Percentiles rank a stretch among this genome's conserved stretches.
phyloP scores from a whole-genome alignment of 2,888 invertebrate genomes.

The Esperia sulphurella region DNA sequence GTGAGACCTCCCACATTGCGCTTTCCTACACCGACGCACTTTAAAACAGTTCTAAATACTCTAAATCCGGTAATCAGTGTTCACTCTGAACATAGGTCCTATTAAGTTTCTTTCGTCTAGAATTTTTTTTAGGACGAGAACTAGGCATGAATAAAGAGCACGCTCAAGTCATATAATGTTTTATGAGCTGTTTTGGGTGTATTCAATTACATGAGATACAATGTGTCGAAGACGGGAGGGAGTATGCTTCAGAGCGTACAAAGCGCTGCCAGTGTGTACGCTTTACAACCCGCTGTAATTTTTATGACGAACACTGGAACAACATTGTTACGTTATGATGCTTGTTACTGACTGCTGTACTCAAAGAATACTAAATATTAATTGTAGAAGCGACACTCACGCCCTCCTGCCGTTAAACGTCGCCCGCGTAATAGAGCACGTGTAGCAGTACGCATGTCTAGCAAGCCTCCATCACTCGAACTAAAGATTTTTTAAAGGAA shows the following conservation, averaged over 20 bases:
- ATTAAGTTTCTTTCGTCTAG: background rate
- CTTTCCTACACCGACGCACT: too few species aligned
- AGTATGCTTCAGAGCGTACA: background rate
- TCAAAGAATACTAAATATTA: too few species aligned
- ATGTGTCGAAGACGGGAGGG: background rate
- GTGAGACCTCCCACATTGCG: too few species aligned
- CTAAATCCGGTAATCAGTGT: too few species aligned
- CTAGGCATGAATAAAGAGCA: background rate
- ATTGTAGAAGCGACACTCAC: too few species aligned
- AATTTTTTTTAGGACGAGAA: background rate
- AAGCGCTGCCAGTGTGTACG: background rate
- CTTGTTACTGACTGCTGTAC: too few species aligned
- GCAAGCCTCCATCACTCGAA: too few species aligned
- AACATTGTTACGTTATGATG: background rate
- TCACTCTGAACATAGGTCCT: background rate
- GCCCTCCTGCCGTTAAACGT: too few species aligned
- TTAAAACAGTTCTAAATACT: too few species aligned
- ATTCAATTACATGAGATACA: slow-evolving; percentile 2
- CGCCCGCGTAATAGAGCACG: too few species aligned
- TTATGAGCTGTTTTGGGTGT: slow-evolving; percentile 2
- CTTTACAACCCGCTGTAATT: background rate
- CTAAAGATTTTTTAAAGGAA: too few species aligned
- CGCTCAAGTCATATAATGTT: slow-evolving; percentile 1
- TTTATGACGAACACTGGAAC: background rate
- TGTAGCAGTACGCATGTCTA: too few species aligned